A percentile compares a stretch with the other conserved stretches of the same genome.
These are phyloP conservation scores for Dermatemys mawii DNA, from an alignment of 2,113 vertebrate species.

Conservation along the genomic window DNA sequence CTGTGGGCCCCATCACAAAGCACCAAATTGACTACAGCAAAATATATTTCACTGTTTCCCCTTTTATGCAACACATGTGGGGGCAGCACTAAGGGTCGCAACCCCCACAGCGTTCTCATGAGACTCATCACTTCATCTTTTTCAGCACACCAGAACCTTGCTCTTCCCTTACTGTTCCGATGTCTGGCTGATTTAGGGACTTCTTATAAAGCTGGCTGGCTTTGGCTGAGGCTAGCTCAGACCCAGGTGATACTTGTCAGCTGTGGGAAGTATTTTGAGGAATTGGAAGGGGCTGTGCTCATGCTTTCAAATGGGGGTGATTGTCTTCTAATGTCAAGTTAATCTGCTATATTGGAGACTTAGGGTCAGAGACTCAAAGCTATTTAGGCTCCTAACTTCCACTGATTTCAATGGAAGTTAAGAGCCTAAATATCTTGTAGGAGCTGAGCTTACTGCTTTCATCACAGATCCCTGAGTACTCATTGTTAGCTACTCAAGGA, in stretches of 20 bases:
- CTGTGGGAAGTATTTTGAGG: background rate
- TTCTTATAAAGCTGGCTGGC: background rate
- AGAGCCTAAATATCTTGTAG: background rate
- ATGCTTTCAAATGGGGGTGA: background rate
- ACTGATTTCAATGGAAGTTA: background rate
- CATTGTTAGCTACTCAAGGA: background rate
- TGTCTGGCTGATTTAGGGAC: background rate
- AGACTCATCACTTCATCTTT: background rate
- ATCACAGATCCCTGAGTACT: background rate
- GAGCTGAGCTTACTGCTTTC: background rate
- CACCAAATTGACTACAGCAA: background rate
- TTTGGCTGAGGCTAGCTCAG: background rate
- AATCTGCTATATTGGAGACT: background rate
- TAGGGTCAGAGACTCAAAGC: background rate
- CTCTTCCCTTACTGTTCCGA: background rate
- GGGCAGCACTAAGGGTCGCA: background rate
- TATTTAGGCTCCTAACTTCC: background rate
- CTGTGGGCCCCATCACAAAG: background rate
- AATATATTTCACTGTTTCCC: background rate
- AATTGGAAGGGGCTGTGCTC: background rate
- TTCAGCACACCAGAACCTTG: background rate
- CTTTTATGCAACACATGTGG: background rate
- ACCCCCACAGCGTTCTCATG: rapidly evolving
- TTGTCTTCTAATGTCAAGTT: background rate
- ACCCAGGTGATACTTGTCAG: background rate